Evolutionary conservation across 2,797 vertebrate genomes (phyloP).

Genomic region (Caiman crocodilus): DNA sequence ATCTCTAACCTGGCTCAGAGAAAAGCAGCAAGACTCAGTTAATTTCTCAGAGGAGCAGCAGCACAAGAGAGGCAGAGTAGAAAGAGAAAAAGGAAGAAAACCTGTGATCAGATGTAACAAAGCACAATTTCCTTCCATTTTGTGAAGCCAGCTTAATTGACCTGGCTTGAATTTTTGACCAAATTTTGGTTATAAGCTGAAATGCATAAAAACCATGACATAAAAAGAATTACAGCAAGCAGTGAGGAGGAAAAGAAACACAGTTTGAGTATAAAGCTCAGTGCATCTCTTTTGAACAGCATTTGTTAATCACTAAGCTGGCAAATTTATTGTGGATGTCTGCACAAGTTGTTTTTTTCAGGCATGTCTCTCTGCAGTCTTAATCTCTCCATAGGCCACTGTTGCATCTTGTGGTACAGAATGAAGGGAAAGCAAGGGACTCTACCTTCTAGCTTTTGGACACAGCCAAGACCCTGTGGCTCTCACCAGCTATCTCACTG

Average conservation of each 20-base stretch:
- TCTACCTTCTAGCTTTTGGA: not conserved
- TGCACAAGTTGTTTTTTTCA: not conserved
- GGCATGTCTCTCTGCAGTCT: not conserved
- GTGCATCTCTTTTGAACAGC: not conserved
- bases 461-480: not conserved
- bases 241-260: not conserved
- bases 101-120: constrained; percentile 1
- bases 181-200: not conserved
- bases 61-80: not conserved
- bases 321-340: not conserved
- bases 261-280: not conserved
- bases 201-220: not conserved
- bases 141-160: constrained; percentile 1
- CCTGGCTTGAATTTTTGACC: constrained; percentile 13
- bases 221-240: not conserved
- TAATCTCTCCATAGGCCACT: not conserved
- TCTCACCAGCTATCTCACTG: not conserved
- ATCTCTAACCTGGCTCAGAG: constrained; percentile 5
- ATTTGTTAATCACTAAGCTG: not conserved
- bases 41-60: constrained; percentile 54
- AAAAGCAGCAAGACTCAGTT: constrained; percentile 32
- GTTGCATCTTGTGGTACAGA: not conserved
- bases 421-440: not conserved
- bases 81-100: not conserved
- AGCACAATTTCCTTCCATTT: constrained; percentile 19